Percentiles rank a stretch among this genome's conserved stretches.
Evolutionary conservation across 2,888 invertebrate genomes (phyloP).

Genomic region (Megastigmus dorsalis): DNA sequence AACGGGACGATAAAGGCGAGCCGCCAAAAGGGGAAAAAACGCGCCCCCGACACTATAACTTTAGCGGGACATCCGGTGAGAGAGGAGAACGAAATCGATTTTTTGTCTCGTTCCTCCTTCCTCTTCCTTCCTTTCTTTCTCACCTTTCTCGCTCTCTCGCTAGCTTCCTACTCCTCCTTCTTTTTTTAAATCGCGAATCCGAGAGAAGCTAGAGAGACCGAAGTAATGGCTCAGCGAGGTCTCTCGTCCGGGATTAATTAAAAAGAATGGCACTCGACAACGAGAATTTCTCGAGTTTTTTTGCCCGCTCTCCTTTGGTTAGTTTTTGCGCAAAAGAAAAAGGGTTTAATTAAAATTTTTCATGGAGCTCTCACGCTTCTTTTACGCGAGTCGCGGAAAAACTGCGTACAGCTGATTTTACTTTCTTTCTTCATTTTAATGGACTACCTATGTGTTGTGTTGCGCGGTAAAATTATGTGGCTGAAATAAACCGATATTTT

Average conservation of each 20-base stretch:
- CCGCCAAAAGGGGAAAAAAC: too few relatives aligned
- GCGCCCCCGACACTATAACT: too few relatives aligned
- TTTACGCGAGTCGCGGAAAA: background rate
- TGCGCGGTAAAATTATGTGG: too few relatives aligned
- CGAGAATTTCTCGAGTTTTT: conserved; percentile 26
- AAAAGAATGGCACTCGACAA: conserved; percentile 46
- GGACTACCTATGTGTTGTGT: too few relatives aligned
- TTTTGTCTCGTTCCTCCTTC: background rate
- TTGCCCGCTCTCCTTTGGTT: background rate
- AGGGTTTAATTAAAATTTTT: conserved; percentile 32
- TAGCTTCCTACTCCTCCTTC: too few relatives aligned
- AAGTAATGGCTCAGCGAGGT: background rate
- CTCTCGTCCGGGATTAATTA: conserved; percentile 41
- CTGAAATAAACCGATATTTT: too few relatives aligned
- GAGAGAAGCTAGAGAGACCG: background rate
- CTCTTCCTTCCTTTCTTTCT: background rate
- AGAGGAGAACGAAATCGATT: conserved; percentile 3
- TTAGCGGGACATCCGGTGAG: background rate
- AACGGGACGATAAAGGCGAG: too few relatives aligned
- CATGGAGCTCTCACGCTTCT: background rate
- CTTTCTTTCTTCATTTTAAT: too few relatives aligned
- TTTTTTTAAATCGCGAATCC: conserved; percentile 28
- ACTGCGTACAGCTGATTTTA: background rate
- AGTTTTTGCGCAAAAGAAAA: background rate
- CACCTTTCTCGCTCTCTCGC: background rate